These are phyloP conservation scores for Halictus rubicundus DNA, from an alignment of 1,140 invertebrate species.

Conservation along the genomic window DNA sequence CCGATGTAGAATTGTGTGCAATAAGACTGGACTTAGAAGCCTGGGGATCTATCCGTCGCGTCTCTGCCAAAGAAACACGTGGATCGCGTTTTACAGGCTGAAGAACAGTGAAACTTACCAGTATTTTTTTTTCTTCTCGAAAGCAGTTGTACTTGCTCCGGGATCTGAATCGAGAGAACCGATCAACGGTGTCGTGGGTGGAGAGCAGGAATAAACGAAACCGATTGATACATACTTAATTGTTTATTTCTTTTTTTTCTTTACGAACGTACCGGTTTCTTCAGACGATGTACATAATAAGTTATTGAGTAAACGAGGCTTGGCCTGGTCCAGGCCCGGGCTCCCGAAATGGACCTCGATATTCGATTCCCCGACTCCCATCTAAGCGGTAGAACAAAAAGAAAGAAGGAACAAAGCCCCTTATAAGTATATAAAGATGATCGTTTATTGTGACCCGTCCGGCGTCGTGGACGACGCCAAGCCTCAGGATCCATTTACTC, in stretches of 20 bases:
- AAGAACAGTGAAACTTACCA: too few relatives aligned
- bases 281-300: conserved; percentile 78
- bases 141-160: conserved; percentile 21
- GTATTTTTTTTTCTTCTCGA: neutral
- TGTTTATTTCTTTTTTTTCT: conserved; percentile 75
- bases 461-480: conserved; percentile 76
- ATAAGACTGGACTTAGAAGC: too few relatives aligned
- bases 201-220: conserved; percentile 46
- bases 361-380: neutral
- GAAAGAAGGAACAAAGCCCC: neutral
- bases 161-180: too few relatives aligned
- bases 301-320: conserved; percentile 79
- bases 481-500: conserved; percentile 74
- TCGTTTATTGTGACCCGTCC: conserved; percentile 8
- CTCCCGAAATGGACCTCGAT: conserved; percentile 15
- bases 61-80: too few relatives aligned
- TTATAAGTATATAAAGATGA: neutral
- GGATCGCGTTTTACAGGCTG: too few relatives aligned
- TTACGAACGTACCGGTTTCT: conserved; percentile 77
- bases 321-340: conserved; percentile 74
- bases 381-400: neutral
- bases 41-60: too few relatives aligned
- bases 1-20: too few relatives aligned
- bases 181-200: neutral
- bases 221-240: conserved; percentile 75